A percentile compares a stretch with the other conserved stretches of the same genome.
phyloP scores from a whole-genome alignment of 2,113 vertebrate genomes.

The Epinephelus cyanopodus region DNA sequence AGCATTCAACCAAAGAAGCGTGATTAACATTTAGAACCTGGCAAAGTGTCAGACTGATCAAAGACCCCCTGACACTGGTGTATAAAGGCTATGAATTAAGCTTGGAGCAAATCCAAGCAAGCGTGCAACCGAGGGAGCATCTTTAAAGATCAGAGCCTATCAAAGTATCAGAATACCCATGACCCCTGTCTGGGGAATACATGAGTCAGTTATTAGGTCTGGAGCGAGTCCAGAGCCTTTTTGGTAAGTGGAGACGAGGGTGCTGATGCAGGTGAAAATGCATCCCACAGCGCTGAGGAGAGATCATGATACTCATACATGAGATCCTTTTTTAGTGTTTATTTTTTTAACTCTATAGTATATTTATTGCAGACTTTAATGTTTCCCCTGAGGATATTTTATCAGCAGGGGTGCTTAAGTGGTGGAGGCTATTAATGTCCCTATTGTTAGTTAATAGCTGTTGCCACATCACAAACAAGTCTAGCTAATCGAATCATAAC shows the following conservation, averaged over 20 bases:
- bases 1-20: slow-evolving; percentile 43
- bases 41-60: slow-evolving; percentile 65
- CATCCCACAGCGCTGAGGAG: slow-evolving; percentile 2
- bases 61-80: slow-evolving; percentile 59
- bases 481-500: too few species aligned
- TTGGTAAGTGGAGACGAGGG: slow-evolving; percentile 15
- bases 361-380: not conserved
- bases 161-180: slow-evolving; percentile 64
- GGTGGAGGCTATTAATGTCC: too few species aligned
- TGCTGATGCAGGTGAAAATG: slow-evolving; percentile 55
- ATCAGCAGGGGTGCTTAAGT: too few species aligned
- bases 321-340: not conserved
- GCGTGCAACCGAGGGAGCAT: slow-evolving; percentile 50
- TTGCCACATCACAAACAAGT: too few species aligned
- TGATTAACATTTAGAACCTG: slow-evolving; percentile 69
- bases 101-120: slow-evolving; percentile 62
- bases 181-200: slow-evolving; percentile 47
- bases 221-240: slow-evolving; percentile 50
- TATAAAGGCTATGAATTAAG: slow-evolving; percentile 59
- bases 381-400: too few species aligned
- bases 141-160: slow-evolving; percentile 70
- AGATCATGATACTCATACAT: not conserved
- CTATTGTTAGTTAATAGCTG: too few species aligned
- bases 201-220: slow-evolving; percentile 53
- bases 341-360: not conserved